Base-by-base conservation (phyloP, 2,797 vertebrate species). In the Halcyon badia region DNA sequence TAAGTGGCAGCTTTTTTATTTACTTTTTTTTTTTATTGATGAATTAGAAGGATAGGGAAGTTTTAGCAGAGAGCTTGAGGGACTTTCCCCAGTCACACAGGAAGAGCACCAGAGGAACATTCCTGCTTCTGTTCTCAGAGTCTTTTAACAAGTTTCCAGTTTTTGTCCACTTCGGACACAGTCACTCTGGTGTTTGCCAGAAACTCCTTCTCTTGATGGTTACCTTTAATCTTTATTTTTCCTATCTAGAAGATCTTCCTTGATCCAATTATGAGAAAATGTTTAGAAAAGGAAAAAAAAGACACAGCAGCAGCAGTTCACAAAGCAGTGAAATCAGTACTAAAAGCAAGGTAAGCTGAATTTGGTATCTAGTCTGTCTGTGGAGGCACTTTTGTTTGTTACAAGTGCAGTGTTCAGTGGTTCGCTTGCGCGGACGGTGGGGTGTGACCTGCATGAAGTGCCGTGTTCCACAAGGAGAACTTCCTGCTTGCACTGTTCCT, bases 261-360 rank as follows among this genome's bases (percentile, higher is more conserved):
- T 88, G 81, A 88, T 86, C 95, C 69, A 87, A 97, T 97, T 97
- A 98, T 99, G 98, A 98, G 98, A 99, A 98, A 98, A 98, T 99
- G 99, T 99, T 99, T 92, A 99, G 99, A 80, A 99, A 99, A 98
- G 99, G 99, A 51, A 99, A 99, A 94, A 99, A 99, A 95, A 98
- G 99, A 26, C 99, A 99, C 98, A 99, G 99, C 97, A 99, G 99
- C 94, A 99, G 99, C 98, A 99, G 99, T 95, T 99, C 99, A 3
- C 99, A 99, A 71, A 99, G 99, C 97, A 99, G 99, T 87, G 99
- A 99, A 96, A 99, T 99, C 98, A 99, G 99, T 96, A 99, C 99
- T 5, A 99, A 99, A 96, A 99, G 99, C 98, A 99, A 99, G 99
- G 99, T 99, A 95, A 92, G 97, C 48, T 60, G 20, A 14, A 9